A percentile compares a stretch with the other conserved stretches of the same genome.
Conservation (phyloP, 2,113 vertebrate genomes). For the Tragulus kanchil region DNA sequence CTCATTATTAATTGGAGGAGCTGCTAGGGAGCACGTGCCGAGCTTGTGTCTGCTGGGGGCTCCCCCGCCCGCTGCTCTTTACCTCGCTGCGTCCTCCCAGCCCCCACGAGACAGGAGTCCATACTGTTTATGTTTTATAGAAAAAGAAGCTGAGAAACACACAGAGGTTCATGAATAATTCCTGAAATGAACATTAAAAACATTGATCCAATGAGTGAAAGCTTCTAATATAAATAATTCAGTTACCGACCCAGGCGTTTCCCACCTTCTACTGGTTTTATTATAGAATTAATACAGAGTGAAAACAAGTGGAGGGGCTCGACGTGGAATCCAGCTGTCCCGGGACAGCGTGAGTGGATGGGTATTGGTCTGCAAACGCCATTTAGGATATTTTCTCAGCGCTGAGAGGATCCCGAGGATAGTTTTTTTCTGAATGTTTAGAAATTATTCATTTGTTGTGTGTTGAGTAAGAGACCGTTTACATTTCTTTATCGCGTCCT, state of each 20-base stretch:
- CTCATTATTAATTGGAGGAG: background rate
- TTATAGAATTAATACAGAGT: slow-evolving; percentile 29
- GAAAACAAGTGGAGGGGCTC: background rate
- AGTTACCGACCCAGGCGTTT: background rate
- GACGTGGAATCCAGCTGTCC: background rate
- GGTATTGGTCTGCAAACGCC: background rate
- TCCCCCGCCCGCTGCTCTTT: no score
- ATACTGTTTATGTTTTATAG: background rate
- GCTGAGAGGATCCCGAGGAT: background rate
- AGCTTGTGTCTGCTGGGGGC: background rate
- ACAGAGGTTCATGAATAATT: slow-evolving; percentile 4
- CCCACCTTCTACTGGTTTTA: background rate
- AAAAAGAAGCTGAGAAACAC: background rate
- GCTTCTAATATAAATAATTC: slow-evolving; percentile 32
- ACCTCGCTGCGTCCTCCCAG: background rate
- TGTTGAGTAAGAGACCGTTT: background rate
- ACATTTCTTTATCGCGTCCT: background rate
- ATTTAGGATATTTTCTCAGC: background rate
- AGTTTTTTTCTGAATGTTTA: background rate
- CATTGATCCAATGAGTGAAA: slow-evolving; percentile 23
- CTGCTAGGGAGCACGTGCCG: background rate
- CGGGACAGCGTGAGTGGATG: background rate
- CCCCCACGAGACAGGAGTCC: background rate
- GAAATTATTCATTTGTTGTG: background rate
- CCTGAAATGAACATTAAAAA: slow-evolving; percentile 8